Base-by-base conservation (phyloP, 2,797 vertebrate species). In the Cephalopachus bancanus region DNA sequence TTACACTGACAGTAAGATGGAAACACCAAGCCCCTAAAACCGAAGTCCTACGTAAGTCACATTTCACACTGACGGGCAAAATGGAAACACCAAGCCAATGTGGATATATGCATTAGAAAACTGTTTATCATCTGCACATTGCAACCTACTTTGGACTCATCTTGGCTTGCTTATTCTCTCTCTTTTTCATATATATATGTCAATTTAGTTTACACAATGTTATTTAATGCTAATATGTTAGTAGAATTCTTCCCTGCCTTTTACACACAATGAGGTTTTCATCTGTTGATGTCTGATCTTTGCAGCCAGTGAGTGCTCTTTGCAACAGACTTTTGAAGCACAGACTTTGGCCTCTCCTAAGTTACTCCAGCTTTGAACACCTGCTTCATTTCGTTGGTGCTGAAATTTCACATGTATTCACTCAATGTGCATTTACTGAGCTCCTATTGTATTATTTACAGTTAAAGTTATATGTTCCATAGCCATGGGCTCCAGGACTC, bases 401-500 rank as follows among this genome's bases (percentile, higher is more conserved):
- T 10, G 19, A 51, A 49, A 51, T 55, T 65, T 80, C 87, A 55
- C 26, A 1, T 6, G 53, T 30, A 1, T 83, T 71, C 72, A 60
- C 71, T 71, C 67, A 14, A 0, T 17, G 16, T 76, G 55, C 19
- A 16, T 55, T n/a, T 65, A 24, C 67, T 26, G 37, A n/a, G 7
- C 26, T 65, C 51, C 62, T n/a, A 0, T 11, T 57, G 12, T 53
- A 11, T 62, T n/a, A 28, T 33, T 57, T 15, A 37, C 83, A 60
- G 83, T 1, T 5, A 67, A 69, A 87, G 37, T 79, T 33, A 3
- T 3, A 33, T 59, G 67, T 33, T 85, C 24, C 19, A 14, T 59
- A 57, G 19, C 10, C 10, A 0, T 28, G 60, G 67, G 19, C 10
- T 78, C 67, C 60, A 60, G 14, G 17, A 6, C 22, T 37, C 0